Percentiles rank a stretch among this genome's conserved stretches.
These are phyloP conservation scores for Pangasius djambal DNA, from an alignment of 2,797 vertebrate species.

Conservation along the genomic window DNA sequence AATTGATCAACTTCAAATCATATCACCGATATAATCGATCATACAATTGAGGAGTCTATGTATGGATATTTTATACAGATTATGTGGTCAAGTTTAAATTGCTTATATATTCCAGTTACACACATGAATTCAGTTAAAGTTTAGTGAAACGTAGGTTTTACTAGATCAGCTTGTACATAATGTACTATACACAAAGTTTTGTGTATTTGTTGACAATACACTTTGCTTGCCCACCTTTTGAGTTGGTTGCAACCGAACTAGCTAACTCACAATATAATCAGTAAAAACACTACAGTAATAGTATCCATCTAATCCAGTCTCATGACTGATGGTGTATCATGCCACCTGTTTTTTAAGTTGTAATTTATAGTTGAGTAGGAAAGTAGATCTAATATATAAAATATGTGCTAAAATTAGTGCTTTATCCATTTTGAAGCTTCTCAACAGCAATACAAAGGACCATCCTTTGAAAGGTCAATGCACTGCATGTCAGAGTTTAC, in stretches of 20 bases:
- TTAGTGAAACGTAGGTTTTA: not conserved
- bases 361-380: no score
- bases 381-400: not conserved
- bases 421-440: not conserved
- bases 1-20: not conserved
- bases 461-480: not conserved
- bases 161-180: no score
- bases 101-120: not conserved
- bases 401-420: not conserved
- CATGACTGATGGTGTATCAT: not conserved
- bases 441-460: not conserved
- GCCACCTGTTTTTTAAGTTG: no score
- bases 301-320: not conserved
- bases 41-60: not conserved
- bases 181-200: no score
- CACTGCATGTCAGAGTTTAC: not conserved
- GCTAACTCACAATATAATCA: not conserved
- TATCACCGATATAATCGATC: not conserved
- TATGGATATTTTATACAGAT: not conserved
- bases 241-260: no score
- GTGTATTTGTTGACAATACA: no score
- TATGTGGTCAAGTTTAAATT: not conserved
- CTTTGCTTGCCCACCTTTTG: no score
- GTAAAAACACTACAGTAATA: not conserved
- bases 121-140: not conserved